Conservation (phyloP, 2,797 vertebrate species). For the Graptemys geographica region DNA sequence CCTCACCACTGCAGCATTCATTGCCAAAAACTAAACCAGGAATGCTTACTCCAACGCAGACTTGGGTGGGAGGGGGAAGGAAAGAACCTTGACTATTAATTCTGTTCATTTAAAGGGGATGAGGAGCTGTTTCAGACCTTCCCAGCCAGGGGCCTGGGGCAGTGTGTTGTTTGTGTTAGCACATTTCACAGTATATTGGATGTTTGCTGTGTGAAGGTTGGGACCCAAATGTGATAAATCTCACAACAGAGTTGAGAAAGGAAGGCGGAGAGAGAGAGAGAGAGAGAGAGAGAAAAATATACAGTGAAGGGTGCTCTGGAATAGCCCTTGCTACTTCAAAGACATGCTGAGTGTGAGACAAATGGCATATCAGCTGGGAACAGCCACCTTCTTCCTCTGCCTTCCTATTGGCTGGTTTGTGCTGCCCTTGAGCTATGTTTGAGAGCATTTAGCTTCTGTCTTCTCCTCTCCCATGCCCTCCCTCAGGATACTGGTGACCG, state of each 20-base stretch:
- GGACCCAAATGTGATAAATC: slow-evolving; percentile 16
- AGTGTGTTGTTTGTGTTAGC: not conserved
- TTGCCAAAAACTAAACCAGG: slow-evolving; percentile 13
- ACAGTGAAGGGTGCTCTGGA: slow-evolving; percentile 14
- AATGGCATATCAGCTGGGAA: slow-evolving; percentile 32
- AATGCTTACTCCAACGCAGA: not conserved
- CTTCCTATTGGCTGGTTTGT: not conserved
- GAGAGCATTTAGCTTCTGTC: not conserved
- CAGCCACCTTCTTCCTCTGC: not conserved
- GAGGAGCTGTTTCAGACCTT: not conserved
- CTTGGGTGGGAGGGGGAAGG: not conserved
- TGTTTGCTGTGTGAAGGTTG: slow-evolving; percentile 49
- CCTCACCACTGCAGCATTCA: slow-evolving; percentile 7
- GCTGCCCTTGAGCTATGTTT: not conserved
- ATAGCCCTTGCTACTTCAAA: not conserved
- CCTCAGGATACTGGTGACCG: not conserved
- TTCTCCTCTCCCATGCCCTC: not conserved
- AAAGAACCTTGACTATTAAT: not conserved
- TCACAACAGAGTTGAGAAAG: slow-evolving; percentile 35
- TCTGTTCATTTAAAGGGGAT: not conserved
- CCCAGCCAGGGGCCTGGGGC: not conserved
- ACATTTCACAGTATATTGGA: not conserved
- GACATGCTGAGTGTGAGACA: slow-evolving; percentile 40
- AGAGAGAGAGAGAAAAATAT: not conserved
- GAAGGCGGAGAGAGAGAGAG: not conserved